Conservation (phyloP, 2,113 vertebrate genomes). For the Grammomys dolichurus region DNA sequence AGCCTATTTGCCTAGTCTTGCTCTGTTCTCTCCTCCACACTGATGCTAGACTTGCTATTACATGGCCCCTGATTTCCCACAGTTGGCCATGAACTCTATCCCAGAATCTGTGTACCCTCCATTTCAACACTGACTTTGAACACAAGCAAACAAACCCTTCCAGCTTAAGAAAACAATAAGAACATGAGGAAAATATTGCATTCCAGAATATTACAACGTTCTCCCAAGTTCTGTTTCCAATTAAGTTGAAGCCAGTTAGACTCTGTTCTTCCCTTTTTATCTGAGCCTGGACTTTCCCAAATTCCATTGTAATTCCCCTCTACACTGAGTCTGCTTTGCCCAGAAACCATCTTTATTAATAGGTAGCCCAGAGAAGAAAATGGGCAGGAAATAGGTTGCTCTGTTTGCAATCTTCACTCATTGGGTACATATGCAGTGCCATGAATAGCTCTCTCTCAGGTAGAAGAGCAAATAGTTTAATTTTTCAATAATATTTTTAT, state of each 20-base stretch:
- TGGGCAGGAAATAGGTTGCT: neutral
- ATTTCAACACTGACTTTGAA: conserved; percentile 19
- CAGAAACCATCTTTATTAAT: neutral
- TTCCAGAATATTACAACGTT: conserved; percentile 22
- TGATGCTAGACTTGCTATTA: neutral
- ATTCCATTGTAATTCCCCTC: neutral
- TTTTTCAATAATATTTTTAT: neutral
- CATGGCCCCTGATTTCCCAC: neutral
- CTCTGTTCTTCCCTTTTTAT: neutral
- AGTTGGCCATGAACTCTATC: neutral
- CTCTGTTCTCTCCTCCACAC: neutral
- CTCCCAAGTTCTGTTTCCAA: conserved; percentile 44
- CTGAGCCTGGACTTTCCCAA: conserved; percentile 20
- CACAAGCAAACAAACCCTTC: conserved; percentile 49
- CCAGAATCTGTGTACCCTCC: neutral
- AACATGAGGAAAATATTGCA: conserved; percentile 25
- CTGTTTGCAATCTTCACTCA: neutral
- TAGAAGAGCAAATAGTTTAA: neutral
- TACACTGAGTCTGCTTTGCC: neutral
- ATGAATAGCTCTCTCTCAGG: neutral
- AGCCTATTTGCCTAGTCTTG: neutral
- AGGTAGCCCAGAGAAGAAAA: neutral
- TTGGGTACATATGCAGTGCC: neutral
- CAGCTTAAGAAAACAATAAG: conserved; percentile 14
- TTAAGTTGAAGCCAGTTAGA: conserved; percentile 56